Evolutionary conservation across 2,113 vertebrate species (phyloP), one percentile per base, ranked within the genome.

Genomic region (Salminus brasiliensis): DNA sequence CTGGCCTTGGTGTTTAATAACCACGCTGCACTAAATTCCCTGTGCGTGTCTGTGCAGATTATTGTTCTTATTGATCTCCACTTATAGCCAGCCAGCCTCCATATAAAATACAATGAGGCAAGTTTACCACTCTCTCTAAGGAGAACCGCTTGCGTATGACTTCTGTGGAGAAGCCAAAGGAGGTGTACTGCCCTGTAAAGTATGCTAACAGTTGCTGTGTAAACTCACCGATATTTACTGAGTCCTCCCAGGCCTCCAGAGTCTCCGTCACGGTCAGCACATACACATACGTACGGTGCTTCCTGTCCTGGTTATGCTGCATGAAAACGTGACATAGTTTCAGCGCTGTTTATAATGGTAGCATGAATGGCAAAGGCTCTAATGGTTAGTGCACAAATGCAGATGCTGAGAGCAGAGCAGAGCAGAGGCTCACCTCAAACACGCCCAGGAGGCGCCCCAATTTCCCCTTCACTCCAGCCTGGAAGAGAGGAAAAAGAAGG

Each of bases 381-480:
- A 29, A 21, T 10, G n/a, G n/a, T 1, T 25, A 10, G 23, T 34
- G 39, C 25, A 62, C n/a, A 25, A 72, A 18, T 39, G 8, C 6
- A 29, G 41, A 47, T 53, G 15, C 15, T 15, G 30, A 29, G 23
- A 12, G 49, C 4, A 49, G n/a, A 81, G 21, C 4, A 49, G n/a
- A 81, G 21, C 41, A 55, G 13, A 55, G 8, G 12, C 93, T 95
- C 89, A 99, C 98, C 95, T 98, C 98, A 84, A 99, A 99, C 79
- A 98, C 95, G 74, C 98, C 98, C 34, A 99, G 95, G 85, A 99
- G 90, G 90, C 97, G 96, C 90, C 97, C 97, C 77, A 99, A 91
- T 25, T 95, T 96, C 86, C 98, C 98, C 93, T 97, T 98, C 73
- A 99, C 98, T 81, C 98, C 98, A 83, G 98, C 98, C 98, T 99